These are phyloP conservation scores for Stratiomys singularior DNA, from an alignment of 2,888 invertebrate species.

Conservation along the genomic window DNA sequence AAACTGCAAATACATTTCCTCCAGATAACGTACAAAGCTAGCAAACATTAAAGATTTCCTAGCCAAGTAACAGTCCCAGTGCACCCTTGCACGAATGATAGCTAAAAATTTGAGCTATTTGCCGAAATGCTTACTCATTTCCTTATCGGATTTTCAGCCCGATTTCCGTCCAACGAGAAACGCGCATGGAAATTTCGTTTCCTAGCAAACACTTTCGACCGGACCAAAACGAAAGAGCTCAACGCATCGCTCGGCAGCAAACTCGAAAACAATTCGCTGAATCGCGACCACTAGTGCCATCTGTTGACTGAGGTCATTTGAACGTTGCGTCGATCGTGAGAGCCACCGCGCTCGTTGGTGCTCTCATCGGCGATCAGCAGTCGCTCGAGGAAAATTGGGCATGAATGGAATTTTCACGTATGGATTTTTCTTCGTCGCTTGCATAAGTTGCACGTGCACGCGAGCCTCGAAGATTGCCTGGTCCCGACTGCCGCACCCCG, in stretches of 20 bases:
- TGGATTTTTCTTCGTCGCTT: neutral
- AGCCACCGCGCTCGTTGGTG: neutral
- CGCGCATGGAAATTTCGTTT: neutral
- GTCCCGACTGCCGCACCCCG: neutral
- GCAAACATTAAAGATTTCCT: no score
- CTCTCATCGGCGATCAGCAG: slow-evolving; percentile 1
- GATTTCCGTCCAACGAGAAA: neutral
- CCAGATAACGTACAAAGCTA: no score
- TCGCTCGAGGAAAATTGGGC: neutral
- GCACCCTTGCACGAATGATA: no score
- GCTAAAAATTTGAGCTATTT: neutral
- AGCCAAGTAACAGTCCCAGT: no score
- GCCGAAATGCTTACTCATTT: neutral
- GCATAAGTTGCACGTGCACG: neutral
- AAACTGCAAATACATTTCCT: no score
- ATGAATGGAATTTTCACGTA: neutral
- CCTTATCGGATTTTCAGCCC: neutral
- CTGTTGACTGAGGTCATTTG: slow-evolving; percentile 37
- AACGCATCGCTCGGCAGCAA: slow-evolving; percentile 12
- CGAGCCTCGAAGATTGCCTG: no score
- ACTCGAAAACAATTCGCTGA: neutral
- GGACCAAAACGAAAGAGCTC: slow-evolving; percentile 31
- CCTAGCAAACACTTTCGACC: neutral
- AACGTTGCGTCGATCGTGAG: slow-evolving; percentile 6
- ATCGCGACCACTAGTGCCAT: slow-evolving; percentile 44